phyloP scores from a whole-genome alignment of 2,797 vertebrate species.

The Micropoecilia bifurca region DNA sequence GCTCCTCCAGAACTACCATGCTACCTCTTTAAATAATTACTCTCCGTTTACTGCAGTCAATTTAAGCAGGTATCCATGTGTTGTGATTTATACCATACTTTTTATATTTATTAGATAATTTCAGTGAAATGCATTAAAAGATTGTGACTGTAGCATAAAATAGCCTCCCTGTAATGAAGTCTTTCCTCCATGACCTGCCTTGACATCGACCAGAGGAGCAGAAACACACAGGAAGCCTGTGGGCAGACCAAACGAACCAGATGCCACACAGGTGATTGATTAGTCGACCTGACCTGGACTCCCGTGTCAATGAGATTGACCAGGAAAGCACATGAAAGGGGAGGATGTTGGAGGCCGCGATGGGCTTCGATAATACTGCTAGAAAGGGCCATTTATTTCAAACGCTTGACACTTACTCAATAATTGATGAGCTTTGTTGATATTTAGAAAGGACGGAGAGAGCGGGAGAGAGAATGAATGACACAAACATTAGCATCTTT shows the following conservation, averaged over 20 bases:
- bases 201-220: constrained; percentile 61
- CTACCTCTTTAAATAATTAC: neutral
- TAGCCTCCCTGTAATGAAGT: constrained; percentile 6
- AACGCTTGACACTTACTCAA: constrained; percentile 62
- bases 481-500: constrained; percentile 3
- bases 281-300: constrained; percentile 66
- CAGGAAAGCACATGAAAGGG: constrained; percentile 75
- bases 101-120: neutral
- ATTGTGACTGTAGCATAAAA: neutral
- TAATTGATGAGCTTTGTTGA: constrained; percentile 75
- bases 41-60: neutral
- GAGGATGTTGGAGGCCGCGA: constrained; percentile 31
- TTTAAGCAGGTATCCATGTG: neutral
- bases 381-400: constrained; percentile 67
- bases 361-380: constrained; percentile 39
- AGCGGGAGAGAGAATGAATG: constrained; percentile 8
- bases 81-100: neutral
- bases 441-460: constrained; percentile 53
- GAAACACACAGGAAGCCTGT: constrained; percentile 50
- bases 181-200: constrained; percentile 22
- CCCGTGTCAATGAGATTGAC: constrained; percentile 66
- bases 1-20: neutral
- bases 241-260: constrained; percentile 67
- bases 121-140: neutral
- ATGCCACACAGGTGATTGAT: constrained; percentile 75